These are phyloP conservation scores for Gavialis gangeticus DNA, from an alignment of 2,113 vertebrate genomes.

Conservation along the genomic window DNA sequence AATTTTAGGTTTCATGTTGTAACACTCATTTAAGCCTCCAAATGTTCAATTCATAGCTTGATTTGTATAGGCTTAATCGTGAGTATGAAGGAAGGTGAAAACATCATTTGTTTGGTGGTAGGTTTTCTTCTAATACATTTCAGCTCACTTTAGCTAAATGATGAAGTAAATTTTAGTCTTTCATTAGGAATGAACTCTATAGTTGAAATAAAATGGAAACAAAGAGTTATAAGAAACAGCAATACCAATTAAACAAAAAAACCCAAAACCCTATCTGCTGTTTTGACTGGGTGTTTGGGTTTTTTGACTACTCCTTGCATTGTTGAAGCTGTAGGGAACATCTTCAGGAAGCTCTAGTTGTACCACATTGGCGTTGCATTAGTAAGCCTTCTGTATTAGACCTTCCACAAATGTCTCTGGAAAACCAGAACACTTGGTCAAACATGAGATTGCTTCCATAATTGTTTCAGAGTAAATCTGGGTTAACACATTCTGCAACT, in stretches of 20 bases:
- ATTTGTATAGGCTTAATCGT: neutral
- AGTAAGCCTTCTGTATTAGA: neutral
- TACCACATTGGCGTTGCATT: neutral
- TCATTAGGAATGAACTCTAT: too few species aligned
- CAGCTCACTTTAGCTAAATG: neutral
- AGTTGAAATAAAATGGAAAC: too few species aligned
- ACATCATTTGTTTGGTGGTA: neutral
- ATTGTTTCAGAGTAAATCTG: too few species aligned
- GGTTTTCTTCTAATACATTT: neutral
- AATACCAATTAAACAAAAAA: too few species aligned
- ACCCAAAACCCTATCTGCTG: neutral
- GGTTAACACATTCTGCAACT: neutral
- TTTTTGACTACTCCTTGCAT: neutral
- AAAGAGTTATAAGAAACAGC: too few species aligned
- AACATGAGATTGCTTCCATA: too few species aligned
- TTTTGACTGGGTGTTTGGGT: neutral
- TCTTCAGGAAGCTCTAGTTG: neutral
- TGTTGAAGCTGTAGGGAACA: neutral
- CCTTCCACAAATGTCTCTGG: neutral
- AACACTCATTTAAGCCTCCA: neutral
- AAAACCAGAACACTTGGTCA: neutral
- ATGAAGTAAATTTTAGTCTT: neutral
- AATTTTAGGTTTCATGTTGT: neutral
- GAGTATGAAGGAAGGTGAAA: neutral
- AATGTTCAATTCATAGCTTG: neutral